Base-by-base conservation (phyloP, 2,888 invertebrate species). In the Dicyrtoma fusca region DNA sequence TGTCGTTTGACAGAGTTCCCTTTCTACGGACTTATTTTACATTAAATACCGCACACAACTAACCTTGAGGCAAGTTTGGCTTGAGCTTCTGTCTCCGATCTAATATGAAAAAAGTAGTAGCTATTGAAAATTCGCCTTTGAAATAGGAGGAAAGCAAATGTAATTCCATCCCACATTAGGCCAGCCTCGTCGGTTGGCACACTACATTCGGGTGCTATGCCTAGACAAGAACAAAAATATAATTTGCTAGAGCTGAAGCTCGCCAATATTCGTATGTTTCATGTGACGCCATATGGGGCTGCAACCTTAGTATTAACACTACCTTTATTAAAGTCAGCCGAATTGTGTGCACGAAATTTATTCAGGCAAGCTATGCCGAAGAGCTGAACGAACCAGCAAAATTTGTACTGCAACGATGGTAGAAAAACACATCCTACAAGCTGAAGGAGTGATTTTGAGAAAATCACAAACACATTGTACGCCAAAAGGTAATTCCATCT, bases 101-200 rank as follows among this genome's bases (percentile, higher is more conserved):
- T 92, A 76, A 98, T 92, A 84, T 98, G 94, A 82, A 95, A 93
- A 87, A 99, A 99, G 85, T 98, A 97, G 84, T 94, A 94, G 79
- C 95, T 96, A 82, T 91, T 91, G 85, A 97, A 97, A 69, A 98
- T 88, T 77, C 98, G 87, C 81, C 93, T 87, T 84, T 98, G 97
- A 74, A 97, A 86, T 69, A 99, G 87, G 10, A 99, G 88, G 83
- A 97, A 96, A 0, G 90, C 91, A 83, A 99, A 97, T 82, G 97
- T 97, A 57, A 96, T 87, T 1, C 92, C 92, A 83, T 99, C 99
- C 95, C 97, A 98, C 4, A 93, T 90, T 76, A 98, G 87, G 0
- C 94, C 94, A 49, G 95, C 91, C 82, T 94, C 93, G 80, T 92
- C 91, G 77, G 88, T 87, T 0, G 91, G 90, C 1, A 92, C 90